Base-by-base conservation (phyloP, 2,113 vertebrate species). In the Struthidea cinerea region DNA sequence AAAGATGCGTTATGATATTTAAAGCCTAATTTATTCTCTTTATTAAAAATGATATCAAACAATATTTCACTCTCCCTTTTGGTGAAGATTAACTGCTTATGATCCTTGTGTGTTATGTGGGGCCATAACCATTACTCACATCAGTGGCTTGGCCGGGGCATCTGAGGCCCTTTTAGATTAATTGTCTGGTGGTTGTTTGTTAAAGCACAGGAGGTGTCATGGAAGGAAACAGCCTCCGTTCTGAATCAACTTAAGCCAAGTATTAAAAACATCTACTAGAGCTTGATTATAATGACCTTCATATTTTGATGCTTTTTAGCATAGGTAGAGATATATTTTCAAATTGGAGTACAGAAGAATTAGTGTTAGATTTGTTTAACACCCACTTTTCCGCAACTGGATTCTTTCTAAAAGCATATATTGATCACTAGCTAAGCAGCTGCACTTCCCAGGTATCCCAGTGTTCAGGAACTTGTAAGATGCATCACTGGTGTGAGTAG, bases 1-100 rank as follows among this genome's bases (percentile, higher is more conserved):
- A 96, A 93, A 95, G 94, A 94, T 52, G 80, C 28, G 37, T 94
- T 71, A 46, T 60, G 94, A 95, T 91, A 79, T 95, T 94, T 94
- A 94, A 96, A 92, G 87, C 78, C 93, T 95, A 92, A 96, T 95
- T 96, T 95, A 95, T 94, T 96, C 90, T 93, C 96, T 97, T 97
- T 93, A 97, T 97, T 97, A 96, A 96, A 97, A 96, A 96, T 92
- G 60, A 91, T 90, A 91, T 79, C 94, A 94, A 96, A 93, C 89
- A 35, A 85, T 88, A 95, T 89, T 97, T 97, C 96, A 77, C 90
- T 91, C 93, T 94, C 91, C 76, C 88, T 95, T 96, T 95, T 89
- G 96, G 76, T 46, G 92, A 94, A 97, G 96, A 96, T 88, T 93
- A 90, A 94, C 94, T 95, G 93, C 94, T 93, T 94, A 90, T 85